Evolutionary conservation across 2,113 vertebrate species (phyloP).

Genomic region (Stigmatopora nigra): DNA sequence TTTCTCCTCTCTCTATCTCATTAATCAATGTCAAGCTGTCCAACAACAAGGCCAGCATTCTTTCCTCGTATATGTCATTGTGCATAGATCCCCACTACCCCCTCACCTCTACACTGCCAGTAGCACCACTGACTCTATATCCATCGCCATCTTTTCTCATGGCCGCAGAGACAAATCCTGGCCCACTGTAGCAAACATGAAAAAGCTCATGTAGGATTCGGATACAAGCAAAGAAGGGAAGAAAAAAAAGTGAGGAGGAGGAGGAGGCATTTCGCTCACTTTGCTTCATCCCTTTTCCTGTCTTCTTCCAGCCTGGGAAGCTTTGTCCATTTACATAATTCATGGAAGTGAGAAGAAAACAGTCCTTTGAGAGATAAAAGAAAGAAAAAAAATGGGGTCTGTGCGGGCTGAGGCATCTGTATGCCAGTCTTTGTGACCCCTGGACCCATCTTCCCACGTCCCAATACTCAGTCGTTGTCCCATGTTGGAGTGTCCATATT

Average conservation of each 20-base stretch:
- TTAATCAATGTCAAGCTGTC: slow-evolving; percentile 68
- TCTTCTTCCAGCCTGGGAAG: slow-evolving; percentile 38
- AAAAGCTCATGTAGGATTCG: slow-evolving; percentile 76
- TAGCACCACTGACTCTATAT: slow-evolving; percentile 70
- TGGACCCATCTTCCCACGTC: slow-evolving; percentile 40
- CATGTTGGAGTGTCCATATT: slow-evolving; percentile 76
- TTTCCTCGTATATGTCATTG: slow-evolving; percentile 72
- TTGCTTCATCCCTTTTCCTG: slow-evolving; percentile 41
- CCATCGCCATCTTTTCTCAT: slow-evolving; percentile 83
- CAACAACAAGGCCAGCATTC: slow-evolving; percentile 66
- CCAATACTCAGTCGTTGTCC: slow-evolving; percentile 73
- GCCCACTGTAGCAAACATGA: slow-evolving; percentile 74
- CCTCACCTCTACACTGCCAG: slow-evolving; percentile 62
- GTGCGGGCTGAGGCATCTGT: slow-evolving; percentile 60
- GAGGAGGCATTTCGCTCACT: slow-evolving; percentile 60
- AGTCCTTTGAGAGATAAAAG: slow-evolving; percentile 50
- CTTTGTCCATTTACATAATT: slow-evolving; percentile 86
- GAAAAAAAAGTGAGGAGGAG: slow-evolving; percentile 68
- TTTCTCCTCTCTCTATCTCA: slow-evolving; percentile 61
- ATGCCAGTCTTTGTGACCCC: slow-evolving; percentile 84
- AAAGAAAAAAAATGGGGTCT: slow-evolving; percentile 37
- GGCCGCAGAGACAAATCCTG: slow-evolving; percentile 77
- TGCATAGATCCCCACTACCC: slow-evolving; percentile 50
- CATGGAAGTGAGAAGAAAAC: slow-evolving; percentile 84
- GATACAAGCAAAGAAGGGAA: slow-evolving; percentile 53